These are phyloP conservation scores for Euthynnus affinis DNA, from an alignment of 2,797 vertebrate species.

Conservation along the genomic window DNA sequence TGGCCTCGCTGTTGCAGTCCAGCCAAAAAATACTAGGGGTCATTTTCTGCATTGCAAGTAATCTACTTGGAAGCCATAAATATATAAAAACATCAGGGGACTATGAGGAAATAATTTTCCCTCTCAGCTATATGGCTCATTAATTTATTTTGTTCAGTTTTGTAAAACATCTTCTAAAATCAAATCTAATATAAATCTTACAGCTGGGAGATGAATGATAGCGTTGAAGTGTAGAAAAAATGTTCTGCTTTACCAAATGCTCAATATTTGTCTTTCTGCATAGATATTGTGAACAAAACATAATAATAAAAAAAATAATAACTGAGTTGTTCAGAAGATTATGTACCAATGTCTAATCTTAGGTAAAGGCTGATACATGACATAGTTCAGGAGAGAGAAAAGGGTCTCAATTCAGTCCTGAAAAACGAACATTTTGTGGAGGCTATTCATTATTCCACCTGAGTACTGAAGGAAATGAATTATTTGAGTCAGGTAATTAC, in stretches of 20 bases:
- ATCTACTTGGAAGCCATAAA: background rate
- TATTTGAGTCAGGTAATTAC: slow-evolving; percentile 65
- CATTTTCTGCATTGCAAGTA: background rate
- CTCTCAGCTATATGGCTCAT: background rate
- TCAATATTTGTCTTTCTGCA: slow-evolving; percentile 10
- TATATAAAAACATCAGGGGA: background rate
- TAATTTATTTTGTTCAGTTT: slow-evolving; percentile 4
- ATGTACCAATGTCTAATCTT: background rate
- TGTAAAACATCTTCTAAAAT: slow-evolving; percentile 1
- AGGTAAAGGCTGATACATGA: background rate
- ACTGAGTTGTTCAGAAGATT: slow-evolving; percentile 1
- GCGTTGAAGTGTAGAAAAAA: too few relatives aligned
- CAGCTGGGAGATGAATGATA: slow-evolving; percentile 27
- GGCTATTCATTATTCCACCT: slow-evolving; percentile 48
- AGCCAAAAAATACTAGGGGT: background rate
- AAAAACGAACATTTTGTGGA: slow-evolving; percentile 26
- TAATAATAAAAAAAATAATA: slow-evolving; percentile 16
- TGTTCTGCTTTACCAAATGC: background rate
- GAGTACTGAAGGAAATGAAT: slow-evolving; percentile 42
- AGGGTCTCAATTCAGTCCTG: background rate
- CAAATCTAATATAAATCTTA: background rate
- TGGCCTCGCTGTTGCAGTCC: too few relatives aligned
- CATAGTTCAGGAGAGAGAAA: background rate
- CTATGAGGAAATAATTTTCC: background rate
- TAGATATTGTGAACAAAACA: slow-evolving; percentile 13